These are phyloP conservation scores for Perca flavescens DNA, from an alignment of 2,113 vertebrate genomes.

Conservation along the genomic window DNA sequence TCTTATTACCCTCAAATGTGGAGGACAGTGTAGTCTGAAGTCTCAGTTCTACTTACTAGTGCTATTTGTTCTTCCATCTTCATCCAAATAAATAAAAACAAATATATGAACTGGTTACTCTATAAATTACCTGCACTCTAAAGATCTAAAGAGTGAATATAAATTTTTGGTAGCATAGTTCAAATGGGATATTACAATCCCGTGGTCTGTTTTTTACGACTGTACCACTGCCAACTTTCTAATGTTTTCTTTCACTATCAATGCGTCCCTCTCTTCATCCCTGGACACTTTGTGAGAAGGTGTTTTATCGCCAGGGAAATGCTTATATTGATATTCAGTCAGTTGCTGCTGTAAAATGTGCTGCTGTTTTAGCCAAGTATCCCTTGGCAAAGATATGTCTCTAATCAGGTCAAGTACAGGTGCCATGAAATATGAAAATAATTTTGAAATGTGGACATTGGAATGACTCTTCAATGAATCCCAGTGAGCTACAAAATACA, in stretches of 20 bases:
- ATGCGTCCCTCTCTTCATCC: slow-evolving; percentile 24
- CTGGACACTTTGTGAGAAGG: not conserved
- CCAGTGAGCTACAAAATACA: no score
- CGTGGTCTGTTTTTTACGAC: slow-evolving; percentile 43
- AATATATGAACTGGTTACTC: slow-evolving; percentile 21
- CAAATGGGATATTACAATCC: slow-evolving; percentile 18
- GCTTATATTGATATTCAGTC: slow-evolving; percentile 51
- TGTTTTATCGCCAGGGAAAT: slow-evolving; percentile 29
- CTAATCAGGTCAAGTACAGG: slow-evolving; percentile 11
- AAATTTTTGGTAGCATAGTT: slow-evolving; percentile 29
- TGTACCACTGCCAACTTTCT: not conserved
- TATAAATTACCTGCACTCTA: slow-evolving; percentile 5
- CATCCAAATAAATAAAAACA: slow-evolving; percentile 4
- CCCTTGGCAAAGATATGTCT: slow-evolving; percentile 17
- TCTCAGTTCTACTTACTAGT: slow-evolving; percentile 23
- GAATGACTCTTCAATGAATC: slow-evolving; percentile 2
- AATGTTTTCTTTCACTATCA: slow-evolving; percentile 43
- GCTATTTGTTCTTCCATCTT: slow-evolving; percentile 47
- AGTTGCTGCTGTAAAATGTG: slow-evolving; percentile 44
- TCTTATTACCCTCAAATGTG: slow-evolving; percentile 42
- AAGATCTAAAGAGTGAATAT: slow-evolving; percentile 21
- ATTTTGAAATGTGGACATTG: not conserved
- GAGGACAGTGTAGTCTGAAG: slow-evolving; percentile 37
- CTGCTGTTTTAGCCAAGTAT: slow-evolving; percentile 30
- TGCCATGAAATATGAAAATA: slow-evolving; percentile 17